Base-by-base conservation (phyloP, 2,113 vertebrate genomes). In the Donacobius atricapilla region DNA sequence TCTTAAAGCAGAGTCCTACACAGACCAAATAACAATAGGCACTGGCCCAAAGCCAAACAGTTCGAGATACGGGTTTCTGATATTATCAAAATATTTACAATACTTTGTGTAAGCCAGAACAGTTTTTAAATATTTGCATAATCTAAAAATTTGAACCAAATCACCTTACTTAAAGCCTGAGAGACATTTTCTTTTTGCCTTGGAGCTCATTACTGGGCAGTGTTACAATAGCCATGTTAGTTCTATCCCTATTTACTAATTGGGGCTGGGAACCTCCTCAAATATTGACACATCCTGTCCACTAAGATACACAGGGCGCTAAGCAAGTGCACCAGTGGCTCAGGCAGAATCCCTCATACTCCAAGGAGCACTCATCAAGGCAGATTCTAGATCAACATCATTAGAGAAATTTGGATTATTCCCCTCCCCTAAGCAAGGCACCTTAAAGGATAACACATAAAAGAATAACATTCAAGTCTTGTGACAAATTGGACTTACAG, bases 271-370 rank as follows among this genome's bases (percentile, higher is more conserved):
- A 91, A 72, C 58, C 60, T 82, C 64, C 88, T 80, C 94, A 97
- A 96, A 97, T 95, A 96, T 83, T 97, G 94, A 96, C 90, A 94
- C 73, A 97, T 84, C 90, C 96, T 93, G 68, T 69, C 82, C 85
- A 90, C 84, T 28, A 37, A 83, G 63, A 65, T 15, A 47, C 47
- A 63, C 33, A 65, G 71, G 83, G 28, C 33, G 81, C 25, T 31
- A 30, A 30, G 53, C 60, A 40, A 4, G 6, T 31, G 37, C 61
- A 48, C 58, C 48, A 69, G 51, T 2, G 17, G 66, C 50, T 80
- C 37, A 31, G 80, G 51, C 19, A 58, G 14, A 94, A 65, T 23
- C 23, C 9, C 64, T 78, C 31, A 10, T 10, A 1, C 51, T 51
- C 28, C 50, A 75, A 31, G 27, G 9, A 78, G 25, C 28, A 9